These are phyloP conservation scores for Mesoclemmys tuberculata DNA, from an alignment of 2,113 vertebrate species.

Conservation along the genomic window DNA sequence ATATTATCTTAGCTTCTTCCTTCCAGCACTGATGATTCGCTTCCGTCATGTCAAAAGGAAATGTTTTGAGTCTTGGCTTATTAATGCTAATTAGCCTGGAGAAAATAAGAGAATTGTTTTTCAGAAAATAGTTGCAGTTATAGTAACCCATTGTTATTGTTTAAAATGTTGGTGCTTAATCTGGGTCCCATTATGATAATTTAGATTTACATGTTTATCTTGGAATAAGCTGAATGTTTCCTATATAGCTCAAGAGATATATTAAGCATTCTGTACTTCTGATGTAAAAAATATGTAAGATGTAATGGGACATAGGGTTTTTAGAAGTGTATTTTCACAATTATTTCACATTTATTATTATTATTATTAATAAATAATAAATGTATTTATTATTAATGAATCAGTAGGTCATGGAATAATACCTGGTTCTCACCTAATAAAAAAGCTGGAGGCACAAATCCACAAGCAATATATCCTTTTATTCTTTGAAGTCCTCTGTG, in stretches of 20 bases:
- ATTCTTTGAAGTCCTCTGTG: slow-evolving; percentile 48
- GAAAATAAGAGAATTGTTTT: slow-evolving; percentile 40
- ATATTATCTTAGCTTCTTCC: slow-evolving; percentile 11
- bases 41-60: slow-evolving; percentile 59
- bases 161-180: slow-evolving; percentile 3
- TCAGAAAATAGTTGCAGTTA: slow-evolving; percentile 51
- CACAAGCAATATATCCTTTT: slow-evolving; percentile 26
- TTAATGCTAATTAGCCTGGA: slow-evolving; percentile 71
- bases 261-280: slow-evolving; percentile 17
- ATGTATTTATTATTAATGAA: neutral
- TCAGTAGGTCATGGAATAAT: slow-evolving; percentile 17
- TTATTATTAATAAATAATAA: neutral
- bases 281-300: neutral
- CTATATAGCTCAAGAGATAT: neutral
- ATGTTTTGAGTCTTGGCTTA: slow-evolving; percentile 55
- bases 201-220: neutral
- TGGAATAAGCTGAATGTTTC: neutral
- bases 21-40: slow-evolving; percentile 36
- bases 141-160: neutral
- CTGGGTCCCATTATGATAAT: neutral
- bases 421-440: slow-evolving; percentile 9
- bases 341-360: neutral
- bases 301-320: neutral
- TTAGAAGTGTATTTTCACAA: neutral
- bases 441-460: slow-evolving; percentile 26